Base-by-base conservation (phyloP, 1,140 invertebrate genomes). In the Triops cancriformis region DNA sequence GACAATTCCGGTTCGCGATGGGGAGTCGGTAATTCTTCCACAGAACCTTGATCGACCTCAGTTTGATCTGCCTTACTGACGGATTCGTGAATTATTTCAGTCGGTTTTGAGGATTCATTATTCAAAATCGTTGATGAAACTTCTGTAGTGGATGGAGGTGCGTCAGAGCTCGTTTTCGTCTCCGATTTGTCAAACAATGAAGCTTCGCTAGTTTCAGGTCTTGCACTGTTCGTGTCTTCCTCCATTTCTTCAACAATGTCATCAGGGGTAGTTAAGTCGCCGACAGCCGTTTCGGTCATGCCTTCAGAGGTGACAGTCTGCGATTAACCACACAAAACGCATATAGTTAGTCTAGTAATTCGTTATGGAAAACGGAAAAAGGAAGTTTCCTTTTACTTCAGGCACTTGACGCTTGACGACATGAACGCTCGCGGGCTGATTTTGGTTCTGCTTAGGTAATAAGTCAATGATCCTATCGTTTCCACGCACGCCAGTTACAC, bases 201-300 rank as follows among this genome's bases (percentile, higher is more conserved):
- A 64, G 51, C 51, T 64, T 64, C 51, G 51, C 51, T 64, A 6
- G 51, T 64, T 23, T 64, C 23, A 27, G 43, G 28, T 2, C 72
- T 51, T 18, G 72, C 37, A 43, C 28, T 14, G 26, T 73, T 74
- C 26, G 81, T n/a, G 79, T 81, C 10, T 80, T 77, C 18, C 77
- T 77, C 23, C 3, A 10, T 72, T 27, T 43, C n/a, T 14, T 73
- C 31, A n/a, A 31, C 76, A 26, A 72, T 64, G 1, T 18, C 76
- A 23, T 41, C 72, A 27, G 76, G 26, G 0, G 51, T 18, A 37
- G 51, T 72, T 26, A 64, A 72, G 41, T 77, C 73, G 31, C 41
- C n/a, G 14, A 26, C 37, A 72, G 72, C 76, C 10, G 18, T 43
- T 28, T 73, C 72, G 12, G 76, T 64, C 51, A 64, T 64, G 51